These are phyloP conservation scores for Penaeus vannamei DNA, from an alignment of 1,140 invertebrate species.

Conservation along the genomic window DNA sequence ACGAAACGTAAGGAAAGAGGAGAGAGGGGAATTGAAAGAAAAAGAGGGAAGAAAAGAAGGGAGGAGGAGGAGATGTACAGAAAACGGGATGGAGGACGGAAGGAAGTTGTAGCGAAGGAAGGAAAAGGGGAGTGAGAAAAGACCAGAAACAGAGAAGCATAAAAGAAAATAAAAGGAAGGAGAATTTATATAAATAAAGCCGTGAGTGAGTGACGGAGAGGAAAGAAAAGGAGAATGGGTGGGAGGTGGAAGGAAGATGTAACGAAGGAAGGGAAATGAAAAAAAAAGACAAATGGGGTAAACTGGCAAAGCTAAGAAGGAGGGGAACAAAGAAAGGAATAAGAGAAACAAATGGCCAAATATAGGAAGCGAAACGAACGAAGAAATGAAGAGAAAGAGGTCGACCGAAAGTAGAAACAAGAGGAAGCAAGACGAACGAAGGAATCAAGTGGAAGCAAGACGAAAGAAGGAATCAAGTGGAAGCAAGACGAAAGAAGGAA, in stretches of 20 bases:
- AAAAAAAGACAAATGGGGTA: too few species aligned
- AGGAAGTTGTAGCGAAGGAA: neutral
- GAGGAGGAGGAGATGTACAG: neutral
- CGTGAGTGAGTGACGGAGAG: too few species aligned
- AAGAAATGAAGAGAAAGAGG: too few species aligned
- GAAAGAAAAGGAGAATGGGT: neutral
- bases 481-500: too few species aligned
- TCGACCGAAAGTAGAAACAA: neutral
- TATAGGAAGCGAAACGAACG: too few species aligned
- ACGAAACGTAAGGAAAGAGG: neutral
- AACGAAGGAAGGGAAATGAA: too few species aligned
- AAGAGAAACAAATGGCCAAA: too few species aligned
- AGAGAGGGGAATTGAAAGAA: neutral
- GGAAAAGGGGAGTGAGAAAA: neutral
- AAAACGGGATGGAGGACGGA: neutral
- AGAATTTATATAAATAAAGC: too few species aligned
- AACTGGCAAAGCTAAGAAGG: too few species aligned
- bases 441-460: neutral
- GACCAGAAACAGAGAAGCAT: neutral
- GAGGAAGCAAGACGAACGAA: neutral
- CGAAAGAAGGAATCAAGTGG: too few species aligned
- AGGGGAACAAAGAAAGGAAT: too few species aligned
- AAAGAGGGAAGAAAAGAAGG: neutral
- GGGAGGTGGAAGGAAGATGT: too few species aligned
- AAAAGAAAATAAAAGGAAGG: neutral